phyloP scores from a whole-genome alignment of 2,797 vertebrate species.

The Garrulus glandarius region DNA sequence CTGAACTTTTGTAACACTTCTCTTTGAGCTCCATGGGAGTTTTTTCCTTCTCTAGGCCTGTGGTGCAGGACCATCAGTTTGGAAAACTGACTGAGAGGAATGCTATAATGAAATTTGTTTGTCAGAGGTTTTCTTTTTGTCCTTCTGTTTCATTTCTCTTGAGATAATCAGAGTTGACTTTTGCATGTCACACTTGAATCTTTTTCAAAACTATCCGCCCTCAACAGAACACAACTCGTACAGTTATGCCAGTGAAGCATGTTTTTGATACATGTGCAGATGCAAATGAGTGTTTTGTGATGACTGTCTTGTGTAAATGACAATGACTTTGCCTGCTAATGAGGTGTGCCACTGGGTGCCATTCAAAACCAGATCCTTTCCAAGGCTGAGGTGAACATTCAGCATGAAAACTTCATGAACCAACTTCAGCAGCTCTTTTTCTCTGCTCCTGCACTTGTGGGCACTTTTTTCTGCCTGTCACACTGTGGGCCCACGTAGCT shows the following conservation, averaged over 20 bases:
- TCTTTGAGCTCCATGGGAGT: slow-evolving; percentile 14
- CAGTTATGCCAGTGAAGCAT: background rate
- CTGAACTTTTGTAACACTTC: background rate
- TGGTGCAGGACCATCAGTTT: background rate
- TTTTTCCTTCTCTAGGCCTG: background rate
- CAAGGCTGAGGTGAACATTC: background rate
- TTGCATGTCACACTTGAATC: background rate
- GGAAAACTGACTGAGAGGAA: slow-evolving; percentile 2
- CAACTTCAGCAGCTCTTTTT: background rate
- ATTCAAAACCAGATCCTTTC: background rate
- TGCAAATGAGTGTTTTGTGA: background rate
- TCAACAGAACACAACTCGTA: background rate
- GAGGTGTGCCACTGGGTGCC: background rate
- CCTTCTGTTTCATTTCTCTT: slow-evolving; percentile 4
- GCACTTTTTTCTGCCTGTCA: background rate
- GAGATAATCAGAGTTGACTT: background rate
- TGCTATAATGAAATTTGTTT: background rate
- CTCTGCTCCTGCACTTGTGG: background rate
- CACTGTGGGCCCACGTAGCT: rapidly evolving
- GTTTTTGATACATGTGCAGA: background rate
- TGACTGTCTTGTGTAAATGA: background rate
- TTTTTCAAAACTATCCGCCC: background rate
- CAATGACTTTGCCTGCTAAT: background rate
- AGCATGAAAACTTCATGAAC: background rate
- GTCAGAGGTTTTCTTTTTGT: background rate